Conservation (phyloP, 2,888 invertebrate genomes). For the Chrysolina americana region DNA sequence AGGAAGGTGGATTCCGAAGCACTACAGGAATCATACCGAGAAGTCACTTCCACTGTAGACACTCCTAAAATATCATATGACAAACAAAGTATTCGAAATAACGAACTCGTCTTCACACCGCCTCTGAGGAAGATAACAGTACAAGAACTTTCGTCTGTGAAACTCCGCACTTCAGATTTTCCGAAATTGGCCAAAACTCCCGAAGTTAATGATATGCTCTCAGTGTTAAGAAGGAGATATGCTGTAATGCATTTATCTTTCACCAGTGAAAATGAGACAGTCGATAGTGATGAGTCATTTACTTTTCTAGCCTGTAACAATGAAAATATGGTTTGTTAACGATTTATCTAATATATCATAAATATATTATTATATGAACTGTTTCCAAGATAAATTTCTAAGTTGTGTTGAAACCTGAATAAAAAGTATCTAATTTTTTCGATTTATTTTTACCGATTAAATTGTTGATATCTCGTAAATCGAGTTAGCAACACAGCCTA, state of each 20-base stretch:
- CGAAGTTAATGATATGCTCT: conserved; percentile 57
- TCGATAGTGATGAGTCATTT: conserved; percentile 1
- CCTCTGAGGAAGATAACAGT: conserved; percentile 44
- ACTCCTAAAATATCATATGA: conserved; percentile 15
- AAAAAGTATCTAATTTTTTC: neutral
- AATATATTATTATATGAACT: too few species aligned
- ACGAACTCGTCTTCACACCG: conserved; percentile 27
- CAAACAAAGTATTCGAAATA: neutral
- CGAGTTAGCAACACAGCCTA: too few species aligned
- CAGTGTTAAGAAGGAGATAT: conserved; percentile 57
- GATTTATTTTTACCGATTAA: too few species aligned
- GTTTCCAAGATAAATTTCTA: neutral
- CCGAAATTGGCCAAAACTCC: conserved; percentile 44
- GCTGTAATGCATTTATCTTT: conserved; percentile 59
- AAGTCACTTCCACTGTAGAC: conserved; percentile 5
- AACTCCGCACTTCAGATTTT: conserved; percentile 46
- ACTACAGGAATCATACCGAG: neutral
- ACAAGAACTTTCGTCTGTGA: conserved; percentile 40
- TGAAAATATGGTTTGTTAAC: conserved; percentile 1
- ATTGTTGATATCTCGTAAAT: too few species aligned
- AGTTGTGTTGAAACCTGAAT: neutral
- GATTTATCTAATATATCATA: neutral
- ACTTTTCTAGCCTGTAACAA: neutral
- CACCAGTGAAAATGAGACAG: conserved; percentile 10
- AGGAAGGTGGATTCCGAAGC: neutral